These are phyloP conservation scores for Caenorhabditis angaria DNA, from an alignment of 2,888 invertebrate species.

Conservation along the genomic window DNA sequence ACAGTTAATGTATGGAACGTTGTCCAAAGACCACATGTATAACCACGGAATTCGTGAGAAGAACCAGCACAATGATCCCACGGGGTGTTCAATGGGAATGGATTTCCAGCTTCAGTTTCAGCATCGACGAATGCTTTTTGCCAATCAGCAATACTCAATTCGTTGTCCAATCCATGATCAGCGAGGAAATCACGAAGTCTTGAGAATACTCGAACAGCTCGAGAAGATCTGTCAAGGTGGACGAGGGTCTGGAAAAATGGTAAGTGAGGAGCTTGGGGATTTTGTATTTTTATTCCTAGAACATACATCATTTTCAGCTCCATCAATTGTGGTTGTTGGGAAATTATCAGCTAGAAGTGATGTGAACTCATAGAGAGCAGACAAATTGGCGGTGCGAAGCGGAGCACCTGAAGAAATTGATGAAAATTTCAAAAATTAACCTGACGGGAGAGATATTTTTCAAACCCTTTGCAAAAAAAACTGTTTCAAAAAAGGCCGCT, in stretches of 20 bases:
- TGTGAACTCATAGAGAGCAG: slow-evolving; percentile 67
- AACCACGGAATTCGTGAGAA: slow-evolving; percentile 77
- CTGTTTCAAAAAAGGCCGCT: no score
- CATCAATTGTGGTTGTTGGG: slow-evolving; percentile 46
- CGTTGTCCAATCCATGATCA: slow-evolving; percentile 51
- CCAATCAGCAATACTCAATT: slow-evolving; percentile 60
- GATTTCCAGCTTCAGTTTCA: slow-evolving; percentile 63
- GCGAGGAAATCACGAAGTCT: slow-evolving; percentile 63
- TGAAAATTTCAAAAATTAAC: slow-evolving; percentile 6
- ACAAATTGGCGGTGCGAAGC: slow-evolving; percentile 65
- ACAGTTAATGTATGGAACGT: slow-evolving; percentile 91
- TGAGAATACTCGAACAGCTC: slow-evolving; percentile 55
- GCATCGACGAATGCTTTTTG: slow-evolving; percentile 65
- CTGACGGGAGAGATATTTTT: no score
- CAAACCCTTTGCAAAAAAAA: no score
- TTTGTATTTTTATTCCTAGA: slow-evolving; percentile 29
- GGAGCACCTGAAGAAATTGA: slow-evolving; percentile 40
- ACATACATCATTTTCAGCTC: slow-evolving; percentile 11
- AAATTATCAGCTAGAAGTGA: slow-evolving; percentile 62
- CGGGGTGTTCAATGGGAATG: slow-evolving; percentile 65
- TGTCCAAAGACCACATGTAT: slow-evolving; percentile 93
- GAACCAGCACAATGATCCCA: slow-evolving; percentile 70
- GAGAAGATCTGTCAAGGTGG: slow-evolving; percentile 50
- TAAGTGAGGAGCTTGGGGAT: neutral
- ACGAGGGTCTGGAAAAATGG: slow-evolving; percentile 36